These are phyloP conservation scores for Synanthedon vespiformis DNA, from an alignment of 2,888 invertebrate species.

Conservation along the genomic window DNA sequence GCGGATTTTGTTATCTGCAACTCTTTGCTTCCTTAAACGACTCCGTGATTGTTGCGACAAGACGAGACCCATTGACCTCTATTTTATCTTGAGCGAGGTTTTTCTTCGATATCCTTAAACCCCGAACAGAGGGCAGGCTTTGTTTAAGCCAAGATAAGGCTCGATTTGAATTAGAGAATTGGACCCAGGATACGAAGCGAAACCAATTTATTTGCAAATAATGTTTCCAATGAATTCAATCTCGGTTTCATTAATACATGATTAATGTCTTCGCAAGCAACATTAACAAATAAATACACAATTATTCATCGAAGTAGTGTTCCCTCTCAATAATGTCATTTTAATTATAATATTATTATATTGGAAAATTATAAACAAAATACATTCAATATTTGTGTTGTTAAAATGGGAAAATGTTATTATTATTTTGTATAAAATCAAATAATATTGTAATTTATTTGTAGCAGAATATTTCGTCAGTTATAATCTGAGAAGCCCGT, in stretches of 20 bases:
- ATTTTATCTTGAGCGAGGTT: constrained; percentile 11
- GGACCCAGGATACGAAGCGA: constrained; percentile 24
- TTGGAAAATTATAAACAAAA: too few species aligned
- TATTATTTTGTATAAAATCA: too few species aligned
- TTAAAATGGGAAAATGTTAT: too few species aligned
- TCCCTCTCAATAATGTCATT: too few species aligned
- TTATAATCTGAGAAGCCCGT: too few species aligned
- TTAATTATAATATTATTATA: too few species aligned
- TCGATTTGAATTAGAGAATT: constrained; percentile 51
- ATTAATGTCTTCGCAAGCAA: too few species aligned
- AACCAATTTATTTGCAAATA: constrained; percentile 50
- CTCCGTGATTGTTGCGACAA: neutral
- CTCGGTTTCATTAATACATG: constrained; percentile 5
- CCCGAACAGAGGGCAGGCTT: constrained; percentile 18
- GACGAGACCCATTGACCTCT: constrained; percentile 8
- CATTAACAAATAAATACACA: too few species aligned
- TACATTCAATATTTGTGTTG: too few species aligned
- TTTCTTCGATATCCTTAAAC: constrained; percentile 9
- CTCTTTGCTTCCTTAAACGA: neutral
- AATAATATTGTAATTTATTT: too few species aligned
- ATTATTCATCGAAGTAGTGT: too few species aligned
- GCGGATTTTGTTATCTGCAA: neutral
- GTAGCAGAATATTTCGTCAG: too few species aligned
- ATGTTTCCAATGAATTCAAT: constrained; percentile 28
- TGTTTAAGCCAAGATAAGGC: constrained; percentile 30